A percentile compares a stretch with the other conserved stretches of the same genome.
Conservation (phyloP, 2,113 vertebrate genomes). For the Candoia aspera region DNA sequence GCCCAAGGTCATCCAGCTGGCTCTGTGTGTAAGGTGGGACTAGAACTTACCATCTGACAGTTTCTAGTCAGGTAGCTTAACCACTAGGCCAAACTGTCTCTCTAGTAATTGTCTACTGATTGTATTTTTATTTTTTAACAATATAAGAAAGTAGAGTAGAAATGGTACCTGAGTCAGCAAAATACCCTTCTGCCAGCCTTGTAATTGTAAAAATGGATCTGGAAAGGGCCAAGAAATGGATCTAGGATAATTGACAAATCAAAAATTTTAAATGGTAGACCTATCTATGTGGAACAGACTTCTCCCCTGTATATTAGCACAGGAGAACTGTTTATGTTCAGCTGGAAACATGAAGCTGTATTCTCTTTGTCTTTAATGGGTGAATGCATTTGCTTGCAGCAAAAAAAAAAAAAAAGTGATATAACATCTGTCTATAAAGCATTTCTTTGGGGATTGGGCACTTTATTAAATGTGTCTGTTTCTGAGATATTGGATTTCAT, state of each 20-base stretch:
- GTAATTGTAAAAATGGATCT: slow-evolving; percentile 14
- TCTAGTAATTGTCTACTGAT: slow-evolving; percentile 10
- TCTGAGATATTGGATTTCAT: background rate
- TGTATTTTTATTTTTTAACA: background rate
- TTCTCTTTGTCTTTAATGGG: slow-evolving; percentile 30
- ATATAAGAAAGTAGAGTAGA: background rate
- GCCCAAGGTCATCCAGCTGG: background rate
- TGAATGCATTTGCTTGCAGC: background rate
- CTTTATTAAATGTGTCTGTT: slow-evolving; percentile 17
- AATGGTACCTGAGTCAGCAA: slow-evolving; percentile 25
- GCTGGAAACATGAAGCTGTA: background rate
- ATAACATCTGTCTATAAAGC: background rate
- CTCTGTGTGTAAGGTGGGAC: background rate
- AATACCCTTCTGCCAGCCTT: background rate
- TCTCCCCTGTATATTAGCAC: background rate
- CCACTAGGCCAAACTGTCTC: background rate
- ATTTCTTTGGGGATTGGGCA: background rate
- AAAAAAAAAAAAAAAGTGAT: slow-evolving; percentile 37
- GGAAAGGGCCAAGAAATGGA: slow-evolving; percentile 3
- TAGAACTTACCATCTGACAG: background rate
- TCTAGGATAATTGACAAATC: slow-evolving; percentile 16
- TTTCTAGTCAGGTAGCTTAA: background rate
- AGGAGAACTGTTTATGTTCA: background rate
- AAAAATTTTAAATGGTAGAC: slow-evolving; percentile 12
- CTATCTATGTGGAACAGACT: background rate